Percentiles rank a stretch among this genome's conserved stretches.
phyloP scores from a whole-genome alignment of 2,113 vertebrate species.

The Seriola dumerili region DNA sequence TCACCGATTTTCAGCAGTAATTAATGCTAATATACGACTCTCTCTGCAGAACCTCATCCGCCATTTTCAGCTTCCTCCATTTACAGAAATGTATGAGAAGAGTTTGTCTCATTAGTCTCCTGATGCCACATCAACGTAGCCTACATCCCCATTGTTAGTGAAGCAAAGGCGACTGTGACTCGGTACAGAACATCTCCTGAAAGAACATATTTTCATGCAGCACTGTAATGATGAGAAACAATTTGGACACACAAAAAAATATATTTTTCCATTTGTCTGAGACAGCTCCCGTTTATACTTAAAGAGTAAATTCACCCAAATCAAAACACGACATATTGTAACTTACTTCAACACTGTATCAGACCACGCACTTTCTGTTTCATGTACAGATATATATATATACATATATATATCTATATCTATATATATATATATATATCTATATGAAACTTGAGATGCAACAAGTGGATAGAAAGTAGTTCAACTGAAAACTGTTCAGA shows the following conservation, averaged over 20 bases:
- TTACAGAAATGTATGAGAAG: background rate
- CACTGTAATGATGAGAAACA: slow-evolving; percentile 21
- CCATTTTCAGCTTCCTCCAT: background rate
- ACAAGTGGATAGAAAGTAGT: background rate
- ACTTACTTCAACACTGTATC: no score
- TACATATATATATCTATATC: no score
- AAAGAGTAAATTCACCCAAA: background rate
- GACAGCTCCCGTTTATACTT: slow-evolving; percentile 28
- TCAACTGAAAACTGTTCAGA: no score
- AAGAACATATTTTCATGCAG: slow-evolving; percentile 16
- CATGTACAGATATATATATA: background rate
- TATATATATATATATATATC: no score
- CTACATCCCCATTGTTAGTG: slow-evolving; percentile 7
- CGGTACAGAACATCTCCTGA: slow-evolving; percentile 13
- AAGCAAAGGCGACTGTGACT: slow-evolving; percentile 29
- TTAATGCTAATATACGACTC: slow-evolving; percentile 1
- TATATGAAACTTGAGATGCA: background rate
- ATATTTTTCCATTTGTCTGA: slow-evolving; percentile 20
- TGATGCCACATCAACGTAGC: slow-evolving; percentile 33
- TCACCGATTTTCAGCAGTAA: background rate
- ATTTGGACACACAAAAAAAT: slow-evolving; percentile 13
- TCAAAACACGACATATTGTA: slow-evolving; percentile 3
- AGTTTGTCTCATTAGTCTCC: slow-evolving; percentile 27
- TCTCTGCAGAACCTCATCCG: background rate
- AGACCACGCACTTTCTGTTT: background rate